Evolutionary conservation across 2,888 invertebrate species (phyloP).

Genomic region (Pyrrhosoma nymphula): DNA sequence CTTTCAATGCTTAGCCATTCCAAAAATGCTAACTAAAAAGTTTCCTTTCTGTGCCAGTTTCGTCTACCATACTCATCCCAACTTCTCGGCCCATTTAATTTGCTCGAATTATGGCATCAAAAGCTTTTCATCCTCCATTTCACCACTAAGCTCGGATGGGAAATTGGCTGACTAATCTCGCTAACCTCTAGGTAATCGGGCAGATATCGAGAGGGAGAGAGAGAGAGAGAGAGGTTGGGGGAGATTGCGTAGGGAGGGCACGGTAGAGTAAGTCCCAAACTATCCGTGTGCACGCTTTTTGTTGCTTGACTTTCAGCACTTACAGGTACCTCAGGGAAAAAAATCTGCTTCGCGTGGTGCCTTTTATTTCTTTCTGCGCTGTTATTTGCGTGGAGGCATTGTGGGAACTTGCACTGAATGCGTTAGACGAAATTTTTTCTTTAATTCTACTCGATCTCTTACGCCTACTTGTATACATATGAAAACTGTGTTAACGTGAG

Average conservation of each 20-base stretch:
- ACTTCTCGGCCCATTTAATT: background rate
- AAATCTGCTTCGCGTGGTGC: no score
- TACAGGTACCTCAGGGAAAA: background rate
- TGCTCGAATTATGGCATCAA: background rate
- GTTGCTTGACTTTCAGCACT: background rate
- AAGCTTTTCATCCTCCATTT: constrained; percentile 27
- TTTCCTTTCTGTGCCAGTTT: background rate
- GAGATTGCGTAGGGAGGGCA: no score
- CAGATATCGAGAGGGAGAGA: background rate
- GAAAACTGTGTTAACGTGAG: no score
- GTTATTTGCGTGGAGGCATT: no score
- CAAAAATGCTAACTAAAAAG: background rate
- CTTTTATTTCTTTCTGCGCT: no score
- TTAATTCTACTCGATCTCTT: no score
- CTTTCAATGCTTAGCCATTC: background rate
- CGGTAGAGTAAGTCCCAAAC: background rate
- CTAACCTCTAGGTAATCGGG: constrained; percentile 46
- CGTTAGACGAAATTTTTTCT: no score
- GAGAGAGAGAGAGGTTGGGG: background rate
- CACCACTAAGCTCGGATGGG: background rate
- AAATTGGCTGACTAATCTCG: constrained; percentile 46
- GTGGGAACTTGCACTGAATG: no score
- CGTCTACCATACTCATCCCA: background rate
- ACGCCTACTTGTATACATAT: no score
- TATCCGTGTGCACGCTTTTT: background rate